Evolutionary conservation across 2,797 vertebrate genomes (phyloP), one percentile per base, ranked within the genome.

Genomic region (Enteromius paludinosus): DNA sequence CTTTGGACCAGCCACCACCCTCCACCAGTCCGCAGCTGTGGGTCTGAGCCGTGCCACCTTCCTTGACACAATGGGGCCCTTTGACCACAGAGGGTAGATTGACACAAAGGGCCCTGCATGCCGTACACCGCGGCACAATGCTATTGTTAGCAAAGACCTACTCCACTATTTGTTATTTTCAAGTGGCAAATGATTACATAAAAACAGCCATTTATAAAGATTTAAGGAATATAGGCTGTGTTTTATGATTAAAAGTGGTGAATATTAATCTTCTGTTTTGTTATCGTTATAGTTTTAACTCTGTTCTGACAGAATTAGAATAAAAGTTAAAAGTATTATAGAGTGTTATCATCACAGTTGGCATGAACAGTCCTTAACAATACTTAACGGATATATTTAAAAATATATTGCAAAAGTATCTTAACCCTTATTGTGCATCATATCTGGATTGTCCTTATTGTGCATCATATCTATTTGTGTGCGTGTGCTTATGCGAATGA

Each of bases 21-120:
- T 79, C 87, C 91, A 92, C 93, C 77, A 79, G 82, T 41, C 28
- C 83, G 83, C 93, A 94, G 92, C 92, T 93, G 92, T 90, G 90
- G 90, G 78, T 52, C 90, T 91, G 83, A 82, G 89, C 89, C 64
- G 94, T 95, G 92, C 94, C 95, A 94, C 82, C 84, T 86, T 83
- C 90, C n/a, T 69, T 72, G 23, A 62, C 88, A 95, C 93, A 94
- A 93, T 90, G 65, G 88, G 87, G 68, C 85, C 86, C 78, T 85
- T 89, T 84, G 81, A 87, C 82, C 81, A 45, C 45, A 78, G 64
- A 83, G 78, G 54, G 49, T 76, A 82, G 81, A 81, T 69, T 52
- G 75, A 78, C 84, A 90, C 90, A 90, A 89, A 89, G 86, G 69
- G 56, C 62, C 30, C 79, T 74, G 68, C 84, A 64, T 83, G 73